Evolutionary conservation across 2,797 vertebrate species (phyloP), one percentile per base, ranked within the genome.

Genomic region (Sebastiscus tertius): DNA sequence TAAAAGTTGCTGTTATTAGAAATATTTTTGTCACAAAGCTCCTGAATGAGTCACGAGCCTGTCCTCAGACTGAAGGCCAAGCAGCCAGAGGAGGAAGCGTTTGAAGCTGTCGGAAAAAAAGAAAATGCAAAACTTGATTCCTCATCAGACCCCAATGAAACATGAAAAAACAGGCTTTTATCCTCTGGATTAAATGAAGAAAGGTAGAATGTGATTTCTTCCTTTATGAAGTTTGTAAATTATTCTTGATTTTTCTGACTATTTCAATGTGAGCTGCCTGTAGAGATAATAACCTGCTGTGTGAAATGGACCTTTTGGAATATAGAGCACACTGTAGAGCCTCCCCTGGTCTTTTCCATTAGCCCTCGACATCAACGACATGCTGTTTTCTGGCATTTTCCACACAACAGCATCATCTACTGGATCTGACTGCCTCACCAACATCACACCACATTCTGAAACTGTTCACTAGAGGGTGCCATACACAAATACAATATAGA

Each of bases 401-500:
- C 56, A 66, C 77, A 75, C 68, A 88, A 81, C 31, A 83, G 78
- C 87, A 69, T 69, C 69, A 77, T 86, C 79, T 85, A 34, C 84
- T 83, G 80, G 83, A 62, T 26, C 42, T 59, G 31, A 14, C 33
- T 24, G 66, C 62, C 16, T 46, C 5, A 39, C 61, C 3, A 14
- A 66, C 52, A 20, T 64, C 49, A 81, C 22, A 3, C 58, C 70
- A 77, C 52, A 26, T n/a, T 33, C 68, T 72, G 16, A 34, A 65
- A 52, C 8, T 56, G 52, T 65, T 69, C 93, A 87, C 90, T 89
- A 92, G 94, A 88, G 85, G 93, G 91, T 13, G 86, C 69, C 69
- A 62, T n/a, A 68, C 56, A 56, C 84, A 82, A 74, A 54, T 54
- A 9, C 16, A 55, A 9, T 11, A 13, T 60, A 83, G 56, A 65